A percentile compares a stretch with the other conserved stretches of the same genome.
phyloP scores from a whole-genome alignment of 2,113 vertebrate species.

The Ahaetulla prasina region DNA sequence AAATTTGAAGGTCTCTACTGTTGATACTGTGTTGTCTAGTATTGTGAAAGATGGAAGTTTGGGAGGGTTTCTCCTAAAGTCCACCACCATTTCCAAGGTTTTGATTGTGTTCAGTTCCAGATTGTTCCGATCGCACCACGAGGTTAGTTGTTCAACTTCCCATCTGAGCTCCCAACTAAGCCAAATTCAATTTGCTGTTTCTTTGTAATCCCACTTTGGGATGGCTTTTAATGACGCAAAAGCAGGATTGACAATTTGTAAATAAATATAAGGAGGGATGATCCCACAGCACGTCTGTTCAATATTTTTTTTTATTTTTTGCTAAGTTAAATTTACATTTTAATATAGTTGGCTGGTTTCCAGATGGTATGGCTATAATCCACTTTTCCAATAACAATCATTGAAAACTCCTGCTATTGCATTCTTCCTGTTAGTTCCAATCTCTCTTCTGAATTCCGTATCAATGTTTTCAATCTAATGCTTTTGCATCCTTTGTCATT shows the following conservation, averaged over 20 bases:
- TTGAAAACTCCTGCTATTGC: background rate
- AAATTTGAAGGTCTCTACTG: no score
- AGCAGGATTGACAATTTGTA: background rate
- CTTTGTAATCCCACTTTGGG: background rate
- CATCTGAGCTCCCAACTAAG: no score
- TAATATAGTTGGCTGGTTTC: background rate
- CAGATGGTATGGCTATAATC: background rate
- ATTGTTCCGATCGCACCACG: no score
- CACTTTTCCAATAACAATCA: background rate
- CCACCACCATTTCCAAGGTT: no score
- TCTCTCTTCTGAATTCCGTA: background rate
- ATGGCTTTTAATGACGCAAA: background rate
- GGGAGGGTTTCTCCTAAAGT: no score
- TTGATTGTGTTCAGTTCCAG: no score
- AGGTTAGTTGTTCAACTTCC: no score
- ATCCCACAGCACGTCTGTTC: background rate
- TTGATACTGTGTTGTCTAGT: no score
- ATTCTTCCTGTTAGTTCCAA: background rate
- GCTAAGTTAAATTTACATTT: background rate
- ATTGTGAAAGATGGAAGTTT: no score
- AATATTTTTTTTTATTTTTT: background rate
- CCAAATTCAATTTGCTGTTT: background rate
- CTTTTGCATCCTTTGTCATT: background rate
- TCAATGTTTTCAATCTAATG: background rate
- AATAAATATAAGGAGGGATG: background rate